These are phyloP conservation scores for Marisa cornuarietis DNA, from an alignment of 1,140 invertebrate species.

Conservation along the genomic window DNA sequence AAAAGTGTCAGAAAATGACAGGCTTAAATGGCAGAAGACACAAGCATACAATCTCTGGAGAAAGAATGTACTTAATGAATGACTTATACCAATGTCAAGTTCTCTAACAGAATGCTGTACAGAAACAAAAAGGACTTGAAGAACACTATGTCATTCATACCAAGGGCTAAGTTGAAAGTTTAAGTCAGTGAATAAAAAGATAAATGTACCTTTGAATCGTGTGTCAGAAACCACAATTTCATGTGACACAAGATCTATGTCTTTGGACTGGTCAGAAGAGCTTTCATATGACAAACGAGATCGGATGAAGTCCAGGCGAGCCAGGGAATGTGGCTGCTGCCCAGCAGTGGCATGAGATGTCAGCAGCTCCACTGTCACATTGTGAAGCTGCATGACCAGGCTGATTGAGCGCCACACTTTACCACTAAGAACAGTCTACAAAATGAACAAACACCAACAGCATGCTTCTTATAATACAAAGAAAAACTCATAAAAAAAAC, in stretches of 20 bases:
- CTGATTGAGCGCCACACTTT: conserved; percentile 78
- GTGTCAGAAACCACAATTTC: conserved; percentile 90
- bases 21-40: not conserved
- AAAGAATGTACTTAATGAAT: too few relatives aligned
- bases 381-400: conserved; percentile 85
- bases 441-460: conserved; percentile 13
- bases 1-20: not conserved
- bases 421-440: conserved; percentile 60
- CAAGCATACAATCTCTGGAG: too few relatives aligned
- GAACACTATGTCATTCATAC: not conserved
- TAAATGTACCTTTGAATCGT: conserved; percentile 70
- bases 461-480: too few relatives aligned
- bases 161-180: too few relatives aligned
- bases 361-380: conserved; percentile 82
- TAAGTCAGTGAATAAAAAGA: not conserved
- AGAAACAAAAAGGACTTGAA: not conserved
- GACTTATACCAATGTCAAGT: too few relatives aligned
- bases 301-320: conserved; percentile 91
- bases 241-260: conserved; percentile 91
- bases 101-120: not conserved
- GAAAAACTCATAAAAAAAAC: too few relatives aligned
- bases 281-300: conserved; percentile 85
- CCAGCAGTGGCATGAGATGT: conserved; percentile 40
- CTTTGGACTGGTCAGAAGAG: conserved; percentile 87
- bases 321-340: conserved; percentile 71